Percentiles rank a stretch among this genome's conserved stretches.
phyloP scores from a whole-genome alignment of 2,113 vertebrate genomes.

The Thalassarche chlororhynchos region DNA sequence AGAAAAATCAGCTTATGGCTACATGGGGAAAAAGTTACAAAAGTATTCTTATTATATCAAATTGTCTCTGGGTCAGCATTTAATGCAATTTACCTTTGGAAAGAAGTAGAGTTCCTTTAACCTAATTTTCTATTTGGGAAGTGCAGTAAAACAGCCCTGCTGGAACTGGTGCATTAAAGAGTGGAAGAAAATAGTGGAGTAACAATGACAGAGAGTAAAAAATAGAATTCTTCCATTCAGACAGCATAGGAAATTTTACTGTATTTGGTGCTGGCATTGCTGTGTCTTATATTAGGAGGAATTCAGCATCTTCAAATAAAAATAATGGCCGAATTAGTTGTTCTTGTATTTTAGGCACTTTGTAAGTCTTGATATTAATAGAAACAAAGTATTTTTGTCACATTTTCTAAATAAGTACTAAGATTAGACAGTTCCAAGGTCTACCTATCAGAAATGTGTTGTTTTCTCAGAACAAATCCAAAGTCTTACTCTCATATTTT shows the following conservation, averaged over 20 bases:
- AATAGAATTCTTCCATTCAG: neutral
- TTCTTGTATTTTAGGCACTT: neutral
- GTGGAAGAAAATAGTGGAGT: neutral
- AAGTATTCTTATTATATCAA: conserved; percentile 42
- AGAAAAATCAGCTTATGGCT: conserved; percentile 26
- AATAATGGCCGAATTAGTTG: neutral
- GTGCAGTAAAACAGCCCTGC: conserved; percentile 4
- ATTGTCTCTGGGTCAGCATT: conserved; percentile 22
- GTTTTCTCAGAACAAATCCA: neutral
- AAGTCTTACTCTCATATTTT: neutral
- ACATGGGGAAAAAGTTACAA: neutral
- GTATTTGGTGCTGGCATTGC: neutral
- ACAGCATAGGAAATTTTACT: neutral
- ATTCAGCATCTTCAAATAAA: neutral
- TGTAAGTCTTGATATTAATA: neutral
- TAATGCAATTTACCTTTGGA: conserved; percentile 35
- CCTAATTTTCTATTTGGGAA: conserved; percentile 44
- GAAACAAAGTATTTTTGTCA: neutral
- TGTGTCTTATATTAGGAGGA: neutral
- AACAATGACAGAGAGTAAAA: neutral
- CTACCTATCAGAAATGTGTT: neutral
- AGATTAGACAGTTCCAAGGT: neutral
- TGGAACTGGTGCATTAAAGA: neutral
- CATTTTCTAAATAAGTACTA: neutral
- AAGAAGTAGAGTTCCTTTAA: conserved; percentile 45